phyloP scores from a whole-genome alignment of 1,140 invertebrate genomes.

The Drosophila melanica region DNA sequence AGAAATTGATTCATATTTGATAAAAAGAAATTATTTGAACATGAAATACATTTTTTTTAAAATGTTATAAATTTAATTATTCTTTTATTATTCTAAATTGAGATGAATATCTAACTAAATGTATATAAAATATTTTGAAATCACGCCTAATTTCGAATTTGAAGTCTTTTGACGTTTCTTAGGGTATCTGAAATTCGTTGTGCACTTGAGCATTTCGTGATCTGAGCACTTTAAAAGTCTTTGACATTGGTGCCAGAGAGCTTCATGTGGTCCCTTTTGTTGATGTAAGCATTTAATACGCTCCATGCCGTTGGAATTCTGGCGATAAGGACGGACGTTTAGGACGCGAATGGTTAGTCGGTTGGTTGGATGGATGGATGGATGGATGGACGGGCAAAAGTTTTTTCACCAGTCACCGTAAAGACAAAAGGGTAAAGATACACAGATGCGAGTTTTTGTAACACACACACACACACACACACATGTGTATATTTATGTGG shows the following conservation, averaged over 20 bases:
- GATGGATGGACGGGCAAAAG: constrained; percentile 17
- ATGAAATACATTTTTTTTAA: too few relatives aligned
- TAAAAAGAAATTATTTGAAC: too few relatives aligned
- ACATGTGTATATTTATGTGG: not conserved
- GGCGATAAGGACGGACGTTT: constrained; percentile 50
- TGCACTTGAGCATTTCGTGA: too few relatives aligned
- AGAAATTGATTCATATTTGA: too few relatives aligned
- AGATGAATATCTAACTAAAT: too few relatives aligned
- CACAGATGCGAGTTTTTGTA: not conserved
- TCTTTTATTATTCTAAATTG: too few relatives aligned
- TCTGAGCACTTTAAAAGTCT: constrained; percentile 51
- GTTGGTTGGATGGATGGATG: constrained; percentile 18
- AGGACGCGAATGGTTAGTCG: constrained; percentile 33
- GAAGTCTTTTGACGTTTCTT: too few relatives aligned
- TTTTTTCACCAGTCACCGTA: constrained; percentile 36
- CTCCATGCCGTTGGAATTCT: constrained; percentile 59
- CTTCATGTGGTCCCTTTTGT: constrained; percentile 48
- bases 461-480: not conserved
- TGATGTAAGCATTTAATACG: constrained; percentile 66
- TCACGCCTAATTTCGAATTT: too few relatives aligned
- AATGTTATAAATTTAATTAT: too few relatives aligned
- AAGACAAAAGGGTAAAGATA: constrained; percentile 49
- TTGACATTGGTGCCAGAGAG: constrained; percentile 54
- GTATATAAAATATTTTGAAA: too few relatives aligned
- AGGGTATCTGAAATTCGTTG: constrained; percentile 37